Percentiles rank a stretch among this genome's conserved stretches.
Conservation (phyloP, 2,113 vertebrate genomes). For the Thunnus maccoyii region DNA sequence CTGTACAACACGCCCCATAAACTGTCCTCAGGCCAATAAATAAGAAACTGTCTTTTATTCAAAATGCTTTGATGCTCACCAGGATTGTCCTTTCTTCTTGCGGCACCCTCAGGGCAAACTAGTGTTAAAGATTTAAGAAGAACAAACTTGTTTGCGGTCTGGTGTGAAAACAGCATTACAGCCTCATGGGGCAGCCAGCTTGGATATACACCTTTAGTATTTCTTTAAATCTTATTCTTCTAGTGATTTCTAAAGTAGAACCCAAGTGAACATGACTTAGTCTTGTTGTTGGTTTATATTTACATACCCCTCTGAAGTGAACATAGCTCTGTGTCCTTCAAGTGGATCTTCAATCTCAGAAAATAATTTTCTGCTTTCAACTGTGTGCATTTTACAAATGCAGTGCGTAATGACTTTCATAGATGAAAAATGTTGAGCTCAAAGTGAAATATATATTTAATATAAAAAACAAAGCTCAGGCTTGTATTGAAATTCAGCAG, state of each 20-base stretch:
- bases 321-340: conserved; percentile 15
- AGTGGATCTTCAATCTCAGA: not conserved
- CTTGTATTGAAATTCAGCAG: not conserved
- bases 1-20: too few species aligned
- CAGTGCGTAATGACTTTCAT: not conserved
- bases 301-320: not conserved
- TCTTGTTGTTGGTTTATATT: not conserved
- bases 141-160: not conserved
- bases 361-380: not conserved
- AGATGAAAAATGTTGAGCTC: conserved; percentile 8
- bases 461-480: not conserved
- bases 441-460: conserved; percentile 13
- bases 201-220: not conserved
- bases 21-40: not conserved
- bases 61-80: not conserved
- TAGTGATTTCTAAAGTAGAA: not conserved
- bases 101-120: conserved; percentile 10
- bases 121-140: not conserved
- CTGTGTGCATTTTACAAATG: not conserved
- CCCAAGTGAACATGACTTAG: not conserved
- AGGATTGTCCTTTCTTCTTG: conserved; percentile 3
- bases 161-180: not conserved
- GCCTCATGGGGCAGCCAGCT: not conserved
- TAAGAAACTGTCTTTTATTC: not conserved
- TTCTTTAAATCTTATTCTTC: not conserved